phyloP scores from a whole-genome alignment of 2,113 vertebrate species.

The Psephotus haematonotus region DNA sequence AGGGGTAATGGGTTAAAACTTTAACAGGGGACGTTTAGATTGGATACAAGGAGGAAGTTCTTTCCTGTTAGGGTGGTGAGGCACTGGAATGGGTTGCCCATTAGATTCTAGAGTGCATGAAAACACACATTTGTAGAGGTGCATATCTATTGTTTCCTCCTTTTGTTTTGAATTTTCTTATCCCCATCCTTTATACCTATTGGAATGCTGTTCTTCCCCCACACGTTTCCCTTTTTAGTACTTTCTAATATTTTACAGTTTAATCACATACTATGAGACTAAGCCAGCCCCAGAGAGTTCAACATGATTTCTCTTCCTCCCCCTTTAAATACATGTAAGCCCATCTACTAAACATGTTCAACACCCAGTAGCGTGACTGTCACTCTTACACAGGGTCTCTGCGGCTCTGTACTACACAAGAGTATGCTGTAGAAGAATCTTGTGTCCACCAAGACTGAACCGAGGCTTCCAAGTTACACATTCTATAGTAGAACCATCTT shows the following conservation, averaged over 20 bases:
- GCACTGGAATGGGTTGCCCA: too few relatives aligned
- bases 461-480: background rate
- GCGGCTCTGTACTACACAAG: background rate
- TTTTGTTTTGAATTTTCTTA: background rate
- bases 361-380: rapidly evolving
- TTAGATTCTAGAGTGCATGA: background rate
- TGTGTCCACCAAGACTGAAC: background rate
- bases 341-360: background rate
- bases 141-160: background rate
- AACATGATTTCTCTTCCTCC: background rate
- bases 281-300: background rate
- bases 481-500: background rate
- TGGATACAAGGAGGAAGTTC: too few relatives aligned
- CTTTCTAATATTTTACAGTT: background rate
- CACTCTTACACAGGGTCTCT: background rate
- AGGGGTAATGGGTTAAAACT: too few relatives aligned
- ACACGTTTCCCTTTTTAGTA: background rate
- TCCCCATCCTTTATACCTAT: background rate
- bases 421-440: background rate
- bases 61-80: too few relatives aligned
- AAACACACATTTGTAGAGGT: background rate
- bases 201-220: background rate
- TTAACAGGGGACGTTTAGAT: too few relatives aligned
- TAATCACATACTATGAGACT: background rate
- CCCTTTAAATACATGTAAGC: background rate